Evolutionary conservation across 2,797 vertebrate genomes (phyloP).

Genomic region (Semaprochilodus insignis): DNA sequence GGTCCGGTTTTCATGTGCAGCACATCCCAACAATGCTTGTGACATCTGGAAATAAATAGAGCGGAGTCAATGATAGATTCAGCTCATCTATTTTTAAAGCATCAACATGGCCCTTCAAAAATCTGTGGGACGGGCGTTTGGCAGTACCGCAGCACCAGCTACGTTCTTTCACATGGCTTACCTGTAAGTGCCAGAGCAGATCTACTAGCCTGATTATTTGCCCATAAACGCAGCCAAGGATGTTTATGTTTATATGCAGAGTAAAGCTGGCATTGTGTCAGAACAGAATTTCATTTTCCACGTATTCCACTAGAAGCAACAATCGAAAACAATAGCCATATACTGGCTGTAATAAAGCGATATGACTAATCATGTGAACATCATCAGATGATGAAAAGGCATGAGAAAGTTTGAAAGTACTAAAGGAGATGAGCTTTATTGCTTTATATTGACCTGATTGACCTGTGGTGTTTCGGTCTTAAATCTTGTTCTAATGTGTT

Average conservation of each 20-base stretch:
- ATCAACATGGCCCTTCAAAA: conserved; percentile 36
- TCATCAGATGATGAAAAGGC: not conserved
- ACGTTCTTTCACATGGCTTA: not conserved
- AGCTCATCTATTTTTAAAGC: conserved; percentile 56
- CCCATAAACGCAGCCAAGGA: not conserved
- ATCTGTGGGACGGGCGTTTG: conserved; percentile 22
- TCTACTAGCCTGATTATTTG: conserved; percentile 7
- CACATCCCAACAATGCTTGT: conserved; percentile 50
- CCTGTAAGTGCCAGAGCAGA: not conserved
- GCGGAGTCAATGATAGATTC: conserved; percentile 52
- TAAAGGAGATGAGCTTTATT: not conserved
- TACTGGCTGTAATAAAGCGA: not conserved
- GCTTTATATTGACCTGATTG: not conserved
- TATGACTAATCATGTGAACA: conserved; percentile 12
- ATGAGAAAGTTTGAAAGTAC: conserved; percentile 2
- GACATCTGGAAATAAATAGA: conserved; percentile 62
- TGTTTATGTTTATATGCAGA: not conserved
- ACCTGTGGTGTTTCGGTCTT: not conserved
- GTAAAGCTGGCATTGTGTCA: not conserved
- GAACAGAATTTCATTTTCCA: not conserved
- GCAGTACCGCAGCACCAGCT: not conserved
- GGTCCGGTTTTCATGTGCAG: conserved; percentile 47
- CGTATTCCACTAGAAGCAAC: not conserved
- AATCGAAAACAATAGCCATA: not conserved
- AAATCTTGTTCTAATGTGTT: not conserved